Base-by-base conservation (phyloP, 2,797 vertebrate species). In the Coranthus polyacanthus region DNA sequence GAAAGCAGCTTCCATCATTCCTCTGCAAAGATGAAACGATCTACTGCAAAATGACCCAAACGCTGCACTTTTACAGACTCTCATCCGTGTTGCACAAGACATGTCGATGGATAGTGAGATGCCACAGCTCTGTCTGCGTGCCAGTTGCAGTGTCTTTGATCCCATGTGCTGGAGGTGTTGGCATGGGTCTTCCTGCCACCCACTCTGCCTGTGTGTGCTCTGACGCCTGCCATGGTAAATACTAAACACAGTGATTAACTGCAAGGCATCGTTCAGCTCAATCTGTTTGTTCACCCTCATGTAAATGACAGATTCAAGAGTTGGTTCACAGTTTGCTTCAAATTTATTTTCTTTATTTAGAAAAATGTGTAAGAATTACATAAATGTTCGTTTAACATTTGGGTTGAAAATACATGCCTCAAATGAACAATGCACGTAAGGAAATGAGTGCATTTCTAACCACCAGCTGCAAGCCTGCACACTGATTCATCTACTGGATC, bases 111-210 rank as follows among this genome's bases (percentile, higher is more conserved):
- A 47, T 65, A 78, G 49, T 37, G 55, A 67, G 55, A 32, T 36
- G 37, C 64, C 67, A 72, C 52, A 46, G 61, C 70, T 65, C 39
- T 59, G 55, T 80, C 16, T 60, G 42, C 47, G 54, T 4, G 78
- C 86, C 86, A 90, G 83, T 72, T 73, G 69, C 62, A 59, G 72
- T 13, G 45, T 80, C 86, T 93, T 92, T 93, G 89, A 92, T 92
- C 85, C 75, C 46, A 18, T 58, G 55, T 58, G 86, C 85, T 83
- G 79, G 85, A 84, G 84, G 90, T 61, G 79, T 80, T 91, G 90
- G 89, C 87, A 82, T 6, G 15, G 16, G 70, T 65, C 68, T 83
- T 56, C 53, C 54, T 85, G 72, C 83, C 84, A 74, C 91, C 91
- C 82, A 89, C 91, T 86, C 88, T 43, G 55, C 78, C 80, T 78